Evolutionary conservation across 37 sponge, comb jelly and placozoan species (phyloP), one percentile per base, ranked within the genome.

Genomic region (Eunapius fragilis): DNA sequence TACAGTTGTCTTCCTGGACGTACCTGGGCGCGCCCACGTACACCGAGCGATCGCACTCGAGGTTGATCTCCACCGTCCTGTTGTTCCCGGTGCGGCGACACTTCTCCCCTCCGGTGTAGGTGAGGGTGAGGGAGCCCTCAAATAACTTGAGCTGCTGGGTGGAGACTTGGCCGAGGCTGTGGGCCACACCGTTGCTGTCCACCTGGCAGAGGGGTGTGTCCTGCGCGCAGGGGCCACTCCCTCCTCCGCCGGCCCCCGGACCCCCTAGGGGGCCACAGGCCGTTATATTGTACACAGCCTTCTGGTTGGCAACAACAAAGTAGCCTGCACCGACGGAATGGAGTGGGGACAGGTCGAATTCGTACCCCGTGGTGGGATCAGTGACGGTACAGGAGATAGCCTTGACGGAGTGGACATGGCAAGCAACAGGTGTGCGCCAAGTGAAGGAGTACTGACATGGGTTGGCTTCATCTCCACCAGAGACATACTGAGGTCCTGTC

Each of bases 401-500:
- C 11, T 70, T 69, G 36, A 19, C 31, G 2, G 83, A 31, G 27
- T 79, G 37, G 30, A 90, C 45, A 27, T 88, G 89, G 58, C 94
- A 94, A 34, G 89, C 94, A 19, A 36, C 75, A 17, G 69, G 49
- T 6, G 91, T 90, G 45, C 80, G 84, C 94, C 94, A 94, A 12
- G 37, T 67, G 82, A 94, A 94, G 81, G 72, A 37, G 76, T 88
- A 88, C 25, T 84, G 58, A 38, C 89, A 92, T 17, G 75, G 83
- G 77, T 82, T 82, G 25, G 30, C 79, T 32, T 34, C 78, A 31
- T 86, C 74, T 31, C 91, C 91, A 25, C 91, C 91, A 72, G 87
- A 86, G 31, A 75, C 49, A 47, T 71, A 85, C 25, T 30, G 72
- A 50, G 91, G 91, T 0, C 83, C 83, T 0, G 70, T 25, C 91